Evolutionary conservation across 2,113 vertebrate genomes (phyloP).

Genomic region (Pavo muticus): DNA sequence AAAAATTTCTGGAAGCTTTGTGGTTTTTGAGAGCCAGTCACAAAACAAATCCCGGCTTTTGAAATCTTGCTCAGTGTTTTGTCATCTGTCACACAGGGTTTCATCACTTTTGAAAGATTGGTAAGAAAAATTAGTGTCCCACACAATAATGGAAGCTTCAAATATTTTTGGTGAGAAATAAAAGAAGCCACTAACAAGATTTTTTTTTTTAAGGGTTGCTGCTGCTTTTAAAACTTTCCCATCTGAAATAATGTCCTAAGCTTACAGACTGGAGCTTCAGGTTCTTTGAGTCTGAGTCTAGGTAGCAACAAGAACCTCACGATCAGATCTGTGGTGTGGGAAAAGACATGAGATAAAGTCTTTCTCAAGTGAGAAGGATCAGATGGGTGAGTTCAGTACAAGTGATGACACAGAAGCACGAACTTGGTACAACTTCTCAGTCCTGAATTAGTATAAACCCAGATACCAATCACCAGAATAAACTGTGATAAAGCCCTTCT

Average conservation of each 20-base stretch:
- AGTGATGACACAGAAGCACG: neutral
- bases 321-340: neutral
- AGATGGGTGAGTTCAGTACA: neutral
- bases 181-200: neutral
- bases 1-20: neutral
- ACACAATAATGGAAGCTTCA: neutral
- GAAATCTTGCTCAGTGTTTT: neutral
- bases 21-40: neutral
- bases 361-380: neutral
- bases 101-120: neutral
- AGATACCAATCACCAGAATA: neutral
- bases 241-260: neutral
- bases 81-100: neutral
- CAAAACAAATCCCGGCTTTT: neutral
- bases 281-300: fast-evolving
- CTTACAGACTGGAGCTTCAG: neutral
- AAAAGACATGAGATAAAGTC: neutral
- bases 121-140: neutral
- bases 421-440: neutral
- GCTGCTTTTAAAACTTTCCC: neutral
- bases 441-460: neutral
- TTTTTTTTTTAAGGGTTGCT: neutral
- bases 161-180: neutral
- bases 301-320: neutral
- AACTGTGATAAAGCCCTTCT: neutral